Conservation (phyloP, 2,113 vertebrate species). For the Grus americana region DNA sequence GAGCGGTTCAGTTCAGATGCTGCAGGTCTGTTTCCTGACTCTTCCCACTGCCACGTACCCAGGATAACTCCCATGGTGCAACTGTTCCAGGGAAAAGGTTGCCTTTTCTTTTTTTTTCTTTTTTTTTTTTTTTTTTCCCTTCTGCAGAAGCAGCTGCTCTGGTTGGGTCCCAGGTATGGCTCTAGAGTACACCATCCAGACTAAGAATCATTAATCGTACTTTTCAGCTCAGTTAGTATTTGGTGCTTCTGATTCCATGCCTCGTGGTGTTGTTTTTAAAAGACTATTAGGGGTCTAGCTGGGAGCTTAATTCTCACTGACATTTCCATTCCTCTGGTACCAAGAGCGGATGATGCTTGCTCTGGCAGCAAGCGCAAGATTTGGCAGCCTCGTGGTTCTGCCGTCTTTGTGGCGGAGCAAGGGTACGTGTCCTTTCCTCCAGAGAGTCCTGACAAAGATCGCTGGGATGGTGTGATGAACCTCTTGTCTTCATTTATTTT, state of each 20-base stretch:
- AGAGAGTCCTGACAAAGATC: not conserved
- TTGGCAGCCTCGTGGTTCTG: not conserved
- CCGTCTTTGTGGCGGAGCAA: not conserved
- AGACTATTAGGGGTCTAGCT: not conserved
- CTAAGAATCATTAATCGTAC: not conserved
- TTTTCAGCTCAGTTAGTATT: not conserved
- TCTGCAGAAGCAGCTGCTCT: not conserved
- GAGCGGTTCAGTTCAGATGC: not conserved
- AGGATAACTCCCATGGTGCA: not conserved
- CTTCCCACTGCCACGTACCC: not conserved
- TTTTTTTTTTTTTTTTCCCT: not conserved
- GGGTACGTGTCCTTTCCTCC: not conserved
- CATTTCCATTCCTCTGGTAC: not conserved
- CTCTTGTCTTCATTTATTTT: not conserved
- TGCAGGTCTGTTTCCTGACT: not conserved
- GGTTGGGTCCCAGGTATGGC: not conserved
- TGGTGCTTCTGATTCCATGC: not conserved
- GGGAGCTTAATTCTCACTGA: not conserved
- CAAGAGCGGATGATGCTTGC: not conserved
- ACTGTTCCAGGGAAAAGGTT: not conserved
- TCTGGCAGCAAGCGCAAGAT: not conserved
- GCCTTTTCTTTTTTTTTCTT: not conserved
- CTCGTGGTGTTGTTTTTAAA: not conserved
- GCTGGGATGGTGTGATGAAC: not conserved
- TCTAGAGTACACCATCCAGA: not conserved